Evolutionary conservation across 2,888 invertebrate species (phyloP), one percentile per base, ranked within the genome.

Genomic region (Labia minor): DNA sequence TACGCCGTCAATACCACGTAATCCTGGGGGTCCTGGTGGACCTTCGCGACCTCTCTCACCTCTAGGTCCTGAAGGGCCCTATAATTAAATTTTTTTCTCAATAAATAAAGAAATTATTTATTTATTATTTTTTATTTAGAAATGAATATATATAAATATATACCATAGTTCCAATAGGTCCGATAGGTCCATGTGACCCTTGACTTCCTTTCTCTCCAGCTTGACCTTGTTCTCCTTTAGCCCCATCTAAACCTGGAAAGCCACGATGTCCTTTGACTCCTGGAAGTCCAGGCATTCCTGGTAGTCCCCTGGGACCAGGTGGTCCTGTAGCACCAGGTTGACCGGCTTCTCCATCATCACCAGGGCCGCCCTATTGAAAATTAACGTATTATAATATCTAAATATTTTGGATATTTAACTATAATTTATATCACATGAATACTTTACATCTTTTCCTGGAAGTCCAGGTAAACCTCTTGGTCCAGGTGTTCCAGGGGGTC

Each of bases 41-140:
- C 92, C 92, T 78, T 92, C 92, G 37, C 92, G 81, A 1, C 92
- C 92, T 74, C 92, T 81, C 79, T 92, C 92, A 3, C 93, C 92
- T 70, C 92, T 81, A 4, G 88, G 82, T 37, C 93, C 92, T 16
- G 85, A 81, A 19, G 88, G 86, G 21, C 92, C 92, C 89, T 89
- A 69, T 63, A 72, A 6, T 26, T 26, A 26, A 26, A 26, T 3
- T 6, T 26, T 26, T 26, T 26, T 26, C 3, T 26, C 8, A 26
- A 26, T 26, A 72, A 62, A 66, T 66, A 68, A 33, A 18, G 21
- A 62, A 37, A 66, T 20, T 21, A 66, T 21, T 18, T 4, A 21
- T 63, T 19, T 19, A 64, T 6, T 14, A 26, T 11, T 20, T 14
- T 66, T 67, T 21, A 6, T 16, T 14, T 6, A 1, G 14, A 20